Conservation (phyloP, 2,797 vertebrate species). For the Ibycter americanus region DNA sequence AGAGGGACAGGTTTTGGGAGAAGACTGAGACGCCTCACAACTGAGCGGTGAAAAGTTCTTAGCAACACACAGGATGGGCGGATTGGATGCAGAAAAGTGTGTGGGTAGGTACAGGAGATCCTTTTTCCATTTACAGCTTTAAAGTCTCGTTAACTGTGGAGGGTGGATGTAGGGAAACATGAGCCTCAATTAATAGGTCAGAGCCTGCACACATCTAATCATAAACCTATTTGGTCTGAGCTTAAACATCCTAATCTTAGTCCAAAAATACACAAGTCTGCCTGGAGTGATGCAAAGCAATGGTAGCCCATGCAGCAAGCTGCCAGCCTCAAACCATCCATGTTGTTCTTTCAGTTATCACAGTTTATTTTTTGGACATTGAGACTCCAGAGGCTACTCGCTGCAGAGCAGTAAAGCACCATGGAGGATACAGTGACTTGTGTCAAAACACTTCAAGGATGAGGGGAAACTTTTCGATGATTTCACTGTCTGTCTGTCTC, state of each 20-base stretch:
- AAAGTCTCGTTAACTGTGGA: neutral
- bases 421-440: neutral
- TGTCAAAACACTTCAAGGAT: conserved; percentile 10
- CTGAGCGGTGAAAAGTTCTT: neutral
- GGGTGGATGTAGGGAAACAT: neutral
- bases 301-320: neutral
- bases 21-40: neutral
- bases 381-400: neutral
- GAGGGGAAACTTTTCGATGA: neutral
- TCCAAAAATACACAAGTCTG: conserved; percentile 7
- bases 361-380: conserved; percentile 2
- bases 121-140: neutral
- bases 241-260: conserved; percentile 62
- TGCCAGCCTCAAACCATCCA: neutral
- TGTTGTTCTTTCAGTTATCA: conserved; percentile 25
- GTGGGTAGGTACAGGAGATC: neutral
- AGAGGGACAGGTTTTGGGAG: neutral
- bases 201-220: neutral
- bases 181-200: neutral
- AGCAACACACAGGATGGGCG: neutral
- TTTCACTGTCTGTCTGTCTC: conserved; percentile 13
- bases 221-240: conserved; percentile 29
- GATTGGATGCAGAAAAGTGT: neutral
- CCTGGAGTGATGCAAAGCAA: neutral
- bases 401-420: neutral